phyloP scores from a whole-genome alignment of 2,113 vertebrate species.

The Tringa solitaria region DNA sequence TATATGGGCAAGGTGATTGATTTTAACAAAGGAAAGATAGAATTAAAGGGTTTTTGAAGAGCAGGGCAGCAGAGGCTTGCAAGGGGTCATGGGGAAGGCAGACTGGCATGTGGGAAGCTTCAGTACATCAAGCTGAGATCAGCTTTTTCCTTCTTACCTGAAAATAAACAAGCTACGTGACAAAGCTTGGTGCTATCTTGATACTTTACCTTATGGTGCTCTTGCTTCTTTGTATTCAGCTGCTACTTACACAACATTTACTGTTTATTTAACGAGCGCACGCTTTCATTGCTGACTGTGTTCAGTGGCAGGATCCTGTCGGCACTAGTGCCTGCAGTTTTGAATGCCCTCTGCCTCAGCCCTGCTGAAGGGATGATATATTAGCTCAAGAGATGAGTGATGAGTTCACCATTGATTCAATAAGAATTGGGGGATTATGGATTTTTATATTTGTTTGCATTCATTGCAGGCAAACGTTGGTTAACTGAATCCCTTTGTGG shows the following conservation, averaged over 20 bases:
- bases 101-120: not conserved
- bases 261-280: not conserved
- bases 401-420: not conserved
- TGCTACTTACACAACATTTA: not conserved
- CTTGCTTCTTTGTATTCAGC: not conserved
- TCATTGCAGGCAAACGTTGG: not conserved
- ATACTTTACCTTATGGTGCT: not conserved
- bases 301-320: not conserved
- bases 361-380: not conserved
- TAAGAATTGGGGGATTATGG: not conserved
- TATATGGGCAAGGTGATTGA: not conserved
- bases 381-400: not conserved
- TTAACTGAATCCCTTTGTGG: not conserved
- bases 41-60: not conserved
- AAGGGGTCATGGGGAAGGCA: not conserved
- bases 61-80: not conserved
- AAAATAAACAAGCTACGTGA: not conserved
- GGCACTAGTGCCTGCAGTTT: not conserved
- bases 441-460: not conserved
- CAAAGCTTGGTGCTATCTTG: not conserved
- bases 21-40: not conserved
- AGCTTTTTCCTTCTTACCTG: not conserved
- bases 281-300: rapidly evolving
- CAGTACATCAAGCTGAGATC: not conserved
- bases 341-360: not conserved